A percentile compares a stretch with the other conserved stretches of the same genome.
Evolutionary conservation across 1,140 invertebrate species (phyloP).

Genomic region (Acyrthosiphon pisum): DNA sequence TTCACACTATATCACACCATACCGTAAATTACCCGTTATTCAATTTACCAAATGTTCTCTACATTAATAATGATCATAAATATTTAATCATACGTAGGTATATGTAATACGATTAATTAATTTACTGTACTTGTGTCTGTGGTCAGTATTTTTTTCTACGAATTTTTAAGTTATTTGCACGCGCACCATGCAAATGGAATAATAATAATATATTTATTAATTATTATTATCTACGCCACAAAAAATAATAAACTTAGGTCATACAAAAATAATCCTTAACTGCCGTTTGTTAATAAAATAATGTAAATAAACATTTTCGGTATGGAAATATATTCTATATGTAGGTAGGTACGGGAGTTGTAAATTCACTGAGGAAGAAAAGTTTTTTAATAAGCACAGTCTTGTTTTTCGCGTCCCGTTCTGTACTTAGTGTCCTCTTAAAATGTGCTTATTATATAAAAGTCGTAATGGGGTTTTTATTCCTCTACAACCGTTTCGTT

Average conservation of each 20-base stretch:
- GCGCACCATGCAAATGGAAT: neutral
- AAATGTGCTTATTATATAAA: conserved; percentile 36
- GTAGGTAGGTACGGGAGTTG: neutral
- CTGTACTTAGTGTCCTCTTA: neutral
- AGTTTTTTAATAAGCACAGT: conserved; percentile 39
- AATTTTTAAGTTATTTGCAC: neutral
- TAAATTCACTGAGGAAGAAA: conserved; percentile 31
- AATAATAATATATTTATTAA: neutral
- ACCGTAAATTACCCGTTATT: neutral
- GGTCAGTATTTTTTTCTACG: neutral
- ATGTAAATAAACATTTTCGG: conserved; percentile 13
- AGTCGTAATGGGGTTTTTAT: neutral
- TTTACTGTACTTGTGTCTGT: neutral
- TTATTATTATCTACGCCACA: neutral
- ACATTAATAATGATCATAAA: neutral
- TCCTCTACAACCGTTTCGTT: neutral
- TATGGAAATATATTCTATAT: neutral
- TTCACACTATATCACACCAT: neutral
- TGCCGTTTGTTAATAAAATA: neutral
- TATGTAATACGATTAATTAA: neutral
- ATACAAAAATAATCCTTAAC: no score
- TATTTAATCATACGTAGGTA: neutral
- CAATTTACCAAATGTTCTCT: neutral
- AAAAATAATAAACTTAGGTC: neutral
- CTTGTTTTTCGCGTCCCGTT: neutral